These are phyloP conservation scores for Mus pahari DNA, from an alignment of 2,113 vertebrate species.

Conservation along the genomic window DNA sequence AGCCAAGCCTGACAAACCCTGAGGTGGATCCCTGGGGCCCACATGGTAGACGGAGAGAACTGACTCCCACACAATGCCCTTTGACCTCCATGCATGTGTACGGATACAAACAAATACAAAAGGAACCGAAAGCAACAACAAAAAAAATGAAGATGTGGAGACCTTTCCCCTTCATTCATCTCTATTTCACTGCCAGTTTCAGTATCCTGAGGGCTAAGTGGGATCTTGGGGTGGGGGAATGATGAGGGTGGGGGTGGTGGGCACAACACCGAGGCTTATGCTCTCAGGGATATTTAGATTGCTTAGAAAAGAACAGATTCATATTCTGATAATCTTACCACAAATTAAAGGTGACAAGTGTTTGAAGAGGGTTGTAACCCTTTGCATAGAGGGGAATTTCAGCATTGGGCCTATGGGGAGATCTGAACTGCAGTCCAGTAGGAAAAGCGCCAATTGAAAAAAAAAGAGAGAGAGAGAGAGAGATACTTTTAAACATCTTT, in stretches of 20 bases:
- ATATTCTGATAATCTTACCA: neutral
- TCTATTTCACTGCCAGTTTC: neutral
- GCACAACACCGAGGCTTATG: neutral
- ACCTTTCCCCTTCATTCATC: neutral
- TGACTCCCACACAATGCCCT: neutral
- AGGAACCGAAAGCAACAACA: neutral
- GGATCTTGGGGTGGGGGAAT: neutral
- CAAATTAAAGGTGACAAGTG: neutral
- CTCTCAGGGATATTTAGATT: neutral
- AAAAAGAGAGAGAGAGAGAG: neutral
- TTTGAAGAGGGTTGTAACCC: neutral
- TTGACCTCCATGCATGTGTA: neutral
- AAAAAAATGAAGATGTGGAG: neutral
- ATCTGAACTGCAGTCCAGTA: neutral
- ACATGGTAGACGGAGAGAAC: neutral
- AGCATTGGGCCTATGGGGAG: neutral
- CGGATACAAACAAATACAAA: neutral
- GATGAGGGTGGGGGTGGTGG: no score
- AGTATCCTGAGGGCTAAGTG: neutral
- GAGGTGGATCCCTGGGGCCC: neutral
- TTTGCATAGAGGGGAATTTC: neutral
- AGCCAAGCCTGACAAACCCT: neutral
- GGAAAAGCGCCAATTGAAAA: neutral
- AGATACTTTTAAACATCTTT: neutral
- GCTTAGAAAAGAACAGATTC: conserved; percentile 19